phyloP scores from a whole-genome alignment of 1,140 invertebrate genomes.

The Papilio polyxenes region DNA sequence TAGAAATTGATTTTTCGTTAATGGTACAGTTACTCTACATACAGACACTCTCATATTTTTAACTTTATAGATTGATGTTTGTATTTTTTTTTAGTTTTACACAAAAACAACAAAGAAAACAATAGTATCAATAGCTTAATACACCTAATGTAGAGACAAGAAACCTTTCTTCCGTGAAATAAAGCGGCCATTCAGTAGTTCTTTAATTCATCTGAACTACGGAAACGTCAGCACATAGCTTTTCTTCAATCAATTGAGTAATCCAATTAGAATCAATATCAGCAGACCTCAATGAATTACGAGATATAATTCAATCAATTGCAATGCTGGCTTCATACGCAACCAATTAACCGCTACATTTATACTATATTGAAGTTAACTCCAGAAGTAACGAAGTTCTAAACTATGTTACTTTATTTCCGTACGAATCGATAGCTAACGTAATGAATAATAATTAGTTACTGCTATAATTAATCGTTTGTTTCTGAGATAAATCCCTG shows the following conservation, averaged over 20 bases:
- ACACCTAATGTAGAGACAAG: neutral
- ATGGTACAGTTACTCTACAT: too few relatives aligned
- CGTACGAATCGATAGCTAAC: neutral
- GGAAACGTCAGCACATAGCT: neutral
- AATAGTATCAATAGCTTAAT: neutral
- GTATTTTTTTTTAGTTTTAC: neutral
- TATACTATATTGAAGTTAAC: neutral
- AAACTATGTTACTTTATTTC: conserved; percentile 6
- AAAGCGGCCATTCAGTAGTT: neutral
- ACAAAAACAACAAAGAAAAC: neutral
- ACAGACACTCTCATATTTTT: too few relatives aligned
- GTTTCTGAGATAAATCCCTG: neutral
- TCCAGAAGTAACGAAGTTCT: neutral
- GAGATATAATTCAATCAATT: conserved; percentile 19
- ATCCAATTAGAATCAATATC: conserved; percentile 5
- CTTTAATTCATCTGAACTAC: neutral
- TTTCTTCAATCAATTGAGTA: conserved; percentile 1
- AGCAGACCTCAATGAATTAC: neutral
- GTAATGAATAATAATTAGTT: neutral
- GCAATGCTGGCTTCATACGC: neutral
- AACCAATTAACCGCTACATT: neutral
- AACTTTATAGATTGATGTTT: too few relatives aligned
- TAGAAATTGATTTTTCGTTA: too few relatives aligned
- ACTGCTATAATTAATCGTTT: neutral
- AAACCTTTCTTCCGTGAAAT: neutral